Evolutionary conservation across 2,888 invertebrate species (phyloP).

Genomic region (Leucophora obtusa): DNA sequence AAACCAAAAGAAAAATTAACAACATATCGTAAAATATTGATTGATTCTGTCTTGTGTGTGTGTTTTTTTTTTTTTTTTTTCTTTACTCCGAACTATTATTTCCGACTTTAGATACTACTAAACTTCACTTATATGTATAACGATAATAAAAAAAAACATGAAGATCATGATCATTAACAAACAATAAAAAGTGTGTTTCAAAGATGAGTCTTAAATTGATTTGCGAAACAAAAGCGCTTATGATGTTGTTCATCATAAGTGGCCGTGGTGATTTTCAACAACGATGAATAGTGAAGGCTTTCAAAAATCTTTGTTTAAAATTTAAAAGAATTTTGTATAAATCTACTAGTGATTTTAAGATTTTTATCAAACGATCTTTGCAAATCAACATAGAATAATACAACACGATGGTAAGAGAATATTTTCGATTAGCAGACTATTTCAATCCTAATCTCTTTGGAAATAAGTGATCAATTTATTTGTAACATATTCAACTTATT

Average conservation of each 20-base stretch:
- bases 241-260: constrained; percentile 13
- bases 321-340: constrained; percentile 51
- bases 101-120: constrained; percentile 31
- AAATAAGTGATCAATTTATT: neutral
- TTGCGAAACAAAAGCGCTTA: constrained; percentile 34
- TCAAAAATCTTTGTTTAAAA: neutral
- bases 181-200: constrained; percentile 36
- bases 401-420: constrained; percentile 40
- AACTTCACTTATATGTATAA: neutral
- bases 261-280: constrained; percentile 14
- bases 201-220: constrained; percentile 23
- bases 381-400: constrained; percentile 39
- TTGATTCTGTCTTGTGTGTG: constrained; percentile 5
- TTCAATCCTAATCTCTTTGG: neutral
- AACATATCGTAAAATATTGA: neutral
- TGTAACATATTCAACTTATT: neutral
- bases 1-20: neutral
- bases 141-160: constrained; percentile 10
- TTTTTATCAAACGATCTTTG: constrained; percentile 49
- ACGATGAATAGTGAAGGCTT: constrained; percentile 7
- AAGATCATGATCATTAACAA: constrained; percentile 40
- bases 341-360: constrained; percentile 24
- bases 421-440: neutral
- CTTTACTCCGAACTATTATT: constrained; percentile 21
- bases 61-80: no score